Conservation (phyloP, 2,797 vertebrate species). For the Clarias laeviceps region DNA sequence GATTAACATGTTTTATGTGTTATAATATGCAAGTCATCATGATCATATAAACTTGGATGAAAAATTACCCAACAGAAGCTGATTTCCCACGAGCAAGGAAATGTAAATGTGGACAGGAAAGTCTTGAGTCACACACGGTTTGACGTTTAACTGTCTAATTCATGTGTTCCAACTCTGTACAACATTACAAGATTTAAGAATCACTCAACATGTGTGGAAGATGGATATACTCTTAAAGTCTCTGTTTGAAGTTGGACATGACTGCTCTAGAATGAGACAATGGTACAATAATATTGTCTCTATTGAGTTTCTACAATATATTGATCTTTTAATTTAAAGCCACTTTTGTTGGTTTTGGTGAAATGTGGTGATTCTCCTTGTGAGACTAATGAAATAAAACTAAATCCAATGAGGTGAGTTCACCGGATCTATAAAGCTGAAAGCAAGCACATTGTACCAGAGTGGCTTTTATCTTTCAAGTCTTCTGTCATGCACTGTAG, state of each 20-base stretch:
- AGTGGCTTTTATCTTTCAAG: background rate
- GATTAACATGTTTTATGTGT: background rate
- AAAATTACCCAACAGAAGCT: background rate
- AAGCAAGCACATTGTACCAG: background rate
- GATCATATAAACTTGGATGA: background rate
- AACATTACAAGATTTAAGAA: background rate
- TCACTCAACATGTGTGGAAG: background rate
- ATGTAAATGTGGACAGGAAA: no score
- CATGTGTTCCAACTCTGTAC: background rate
- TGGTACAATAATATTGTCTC: background rate
- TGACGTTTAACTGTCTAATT: no score
- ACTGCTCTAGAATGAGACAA: background rate
- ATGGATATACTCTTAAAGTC: background rate
- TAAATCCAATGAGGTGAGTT: background rate
- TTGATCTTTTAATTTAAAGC: constrained; percentile 16
- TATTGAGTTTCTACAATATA: background rate
- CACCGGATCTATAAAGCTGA: background rate
- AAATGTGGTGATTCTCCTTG: background rate
- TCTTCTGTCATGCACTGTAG: background rate
- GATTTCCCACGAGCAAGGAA: background rate
- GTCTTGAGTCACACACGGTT: no score
- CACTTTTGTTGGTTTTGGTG: background rate
- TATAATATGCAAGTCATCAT: background rate
- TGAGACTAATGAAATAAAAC: constrained; percentile 7
- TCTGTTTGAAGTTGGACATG: background rate